Conservation (phyloP, 1,140 invertebrate species). For the Triops cancriformis region DNA sequence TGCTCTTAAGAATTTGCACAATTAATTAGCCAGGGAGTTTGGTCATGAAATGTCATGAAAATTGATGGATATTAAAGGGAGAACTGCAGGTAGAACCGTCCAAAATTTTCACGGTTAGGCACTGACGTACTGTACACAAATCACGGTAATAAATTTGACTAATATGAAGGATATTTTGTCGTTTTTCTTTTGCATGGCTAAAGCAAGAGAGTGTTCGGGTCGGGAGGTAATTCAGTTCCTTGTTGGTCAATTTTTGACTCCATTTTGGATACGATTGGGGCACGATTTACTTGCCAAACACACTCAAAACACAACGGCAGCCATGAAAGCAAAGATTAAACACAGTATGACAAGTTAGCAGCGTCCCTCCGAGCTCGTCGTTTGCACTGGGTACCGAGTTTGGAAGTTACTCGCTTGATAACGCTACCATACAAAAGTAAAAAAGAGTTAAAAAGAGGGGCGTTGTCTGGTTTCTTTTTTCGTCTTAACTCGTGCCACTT, state of each 20-base stretch:
- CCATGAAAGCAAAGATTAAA: slow-evolving; percentile 11
- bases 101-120: no score
- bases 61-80: no score
- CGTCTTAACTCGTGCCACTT: background rate
- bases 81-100: no score
- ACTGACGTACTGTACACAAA: no score
- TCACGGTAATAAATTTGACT: no score
- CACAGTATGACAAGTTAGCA: background rate
- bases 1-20: no score
- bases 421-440: background rate
- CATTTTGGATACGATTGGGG: background rate
- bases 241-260: background rate
- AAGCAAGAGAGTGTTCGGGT: no score
- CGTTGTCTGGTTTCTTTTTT: background rate
- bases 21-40: no score
- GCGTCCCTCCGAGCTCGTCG: background rate
- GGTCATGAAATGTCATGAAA: no score
- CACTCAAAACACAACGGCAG: slow-evolving; percentile 3
- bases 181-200: no score
- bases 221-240: no score
- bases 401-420: background rate
- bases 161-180: no score
- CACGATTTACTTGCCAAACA: background rate
- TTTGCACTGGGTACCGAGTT: background rate
- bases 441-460: background rate